Conservation (phyloP, 2,888 invertebrate genomes). For the Operophtera brumata region DNA sequence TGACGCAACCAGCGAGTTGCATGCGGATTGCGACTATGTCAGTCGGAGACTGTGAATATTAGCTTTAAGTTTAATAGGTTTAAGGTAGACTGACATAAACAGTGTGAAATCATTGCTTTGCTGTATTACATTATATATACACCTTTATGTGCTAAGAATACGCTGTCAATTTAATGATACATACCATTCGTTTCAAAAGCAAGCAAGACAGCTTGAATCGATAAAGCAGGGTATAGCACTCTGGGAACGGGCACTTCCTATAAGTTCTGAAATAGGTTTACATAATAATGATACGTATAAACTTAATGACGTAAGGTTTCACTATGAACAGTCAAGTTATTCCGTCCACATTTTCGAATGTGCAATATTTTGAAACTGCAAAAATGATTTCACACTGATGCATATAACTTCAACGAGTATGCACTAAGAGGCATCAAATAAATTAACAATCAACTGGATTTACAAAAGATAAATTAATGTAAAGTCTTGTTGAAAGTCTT, state of each 20-base stretch:
- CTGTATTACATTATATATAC: conserved; percentile 29
- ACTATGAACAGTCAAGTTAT: conserved; percentile 43
- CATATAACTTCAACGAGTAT: conserved; percentile 39
- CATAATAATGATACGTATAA: conserved; percentile 2
- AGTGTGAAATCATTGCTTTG: conserved; percentile 61
- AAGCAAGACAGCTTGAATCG: not conserved
- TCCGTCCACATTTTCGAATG: conserved; percentile 77
- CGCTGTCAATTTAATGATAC: not conserved
- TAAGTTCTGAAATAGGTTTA: not conserved
- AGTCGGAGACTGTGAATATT: conserved; percentile 74
- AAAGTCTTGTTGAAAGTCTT: conserved; percentile 60
- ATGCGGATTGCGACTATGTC: conserved; percentile 54
- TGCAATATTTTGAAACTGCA: conserved; percentile 47
- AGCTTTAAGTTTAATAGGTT: conserved; percentile 45
- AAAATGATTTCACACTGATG: conserved; percentile 64
- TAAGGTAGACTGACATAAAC: conserved; percentile 66
- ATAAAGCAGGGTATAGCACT: conserved; percentile 12
- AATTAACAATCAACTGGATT: conserved; percentile 48
- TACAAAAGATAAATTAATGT: conserved; percentile 39
- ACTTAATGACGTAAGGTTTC: conserved; percentile 22
- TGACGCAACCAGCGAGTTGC: conserved; percentile 48
- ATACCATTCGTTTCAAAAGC: not conserved
- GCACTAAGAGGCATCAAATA: conserved; percentile 26
- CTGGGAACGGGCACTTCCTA: conserved; percentile 10
- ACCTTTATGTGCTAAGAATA: conserved; percentile 17